phyloP scores from a whole-genome alignment of 1,140 invertebrate species.

The Papilio polyxenes region DNA sequence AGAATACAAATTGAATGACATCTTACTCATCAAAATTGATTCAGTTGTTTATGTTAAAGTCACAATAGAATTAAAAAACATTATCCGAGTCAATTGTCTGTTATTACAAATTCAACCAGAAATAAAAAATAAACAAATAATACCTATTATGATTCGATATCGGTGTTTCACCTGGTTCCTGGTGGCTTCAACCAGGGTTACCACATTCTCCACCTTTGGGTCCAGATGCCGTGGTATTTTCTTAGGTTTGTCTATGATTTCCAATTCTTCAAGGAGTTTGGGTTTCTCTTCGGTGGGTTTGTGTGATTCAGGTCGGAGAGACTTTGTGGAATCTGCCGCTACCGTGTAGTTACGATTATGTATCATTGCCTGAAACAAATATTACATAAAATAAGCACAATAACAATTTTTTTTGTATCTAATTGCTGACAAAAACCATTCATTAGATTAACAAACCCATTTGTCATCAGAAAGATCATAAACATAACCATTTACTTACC shows the following conservation, averaged over 20 bases:
- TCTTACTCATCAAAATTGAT: no score
- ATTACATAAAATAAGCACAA: neutral
- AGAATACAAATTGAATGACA: no score
- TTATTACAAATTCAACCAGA: neutral
- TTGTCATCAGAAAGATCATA: no score
- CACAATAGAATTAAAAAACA: no score
- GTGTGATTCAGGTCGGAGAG: slow-evolving; percentile 51
- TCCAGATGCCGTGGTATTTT: slow-evolving; percentile 69
- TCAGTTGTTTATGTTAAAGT: no score
- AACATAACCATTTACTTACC: neutral
- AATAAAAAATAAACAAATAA: slow-evolving; percentile 39
- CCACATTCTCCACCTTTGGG: slow-evolving; percentile 63
- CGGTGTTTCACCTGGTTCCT: slow-evolving; percentile 76
- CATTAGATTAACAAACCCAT: no score
- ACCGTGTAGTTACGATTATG: slow-evolving; percentile 69
- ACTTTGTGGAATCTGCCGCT: slow-evolving; percentile 64
- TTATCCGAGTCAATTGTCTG: no score
- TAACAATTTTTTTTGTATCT: no score
- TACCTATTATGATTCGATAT: slow-evolving; percentile 76
- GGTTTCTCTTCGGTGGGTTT: slow-evolving; percentile 45
- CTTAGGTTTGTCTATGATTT: slow-evolving; percentile 50
- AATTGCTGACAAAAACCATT: neutral
- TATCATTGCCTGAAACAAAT: slow-evolving; percentile 60
- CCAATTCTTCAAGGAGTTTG: slow-evolving; percentile 46
- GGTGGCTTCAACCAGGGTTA: slow-evolving; percentile 66